phyloP scores from a whole-genome alignment of 2,888 invertebrate species.

The Cryptus armator region DNA sequence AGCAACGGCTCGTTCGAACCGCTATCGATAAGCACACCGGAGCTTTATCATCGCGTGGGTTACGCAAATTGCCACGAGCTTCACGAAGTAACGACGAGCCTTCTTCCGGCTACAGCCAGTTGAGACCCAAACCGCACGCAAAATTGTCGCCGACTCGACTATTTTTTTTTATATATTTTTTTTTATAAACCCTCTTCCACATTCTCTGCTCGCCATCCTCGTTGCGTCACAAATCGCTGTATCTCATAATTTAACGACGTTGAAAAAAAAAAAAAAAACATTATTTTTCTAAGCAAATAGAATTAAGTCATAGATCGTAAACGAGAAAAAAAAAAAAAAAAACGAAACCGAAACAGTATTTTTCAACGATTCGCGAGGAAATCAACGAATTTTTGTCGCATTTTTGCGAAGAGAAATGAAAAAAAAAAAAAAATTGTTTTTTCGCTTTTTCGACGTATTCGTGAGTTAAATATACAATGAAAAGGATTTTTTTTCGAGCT shows the following conservation, averaged over 20 bases:
- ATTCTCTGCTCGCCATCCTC: not conserved
- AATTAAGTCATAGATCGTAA: constrained; percentile 25
- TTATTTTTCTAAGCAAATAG: constrained; percentile 42
- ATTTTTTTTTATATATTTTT: not conserved
- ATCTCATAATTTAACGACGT: not conserved
- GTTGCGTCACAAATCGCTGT: not conserved
- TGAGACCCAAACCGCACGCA: constrained; percentile 67
- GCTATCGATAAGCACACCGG: constrained; percentile 74
- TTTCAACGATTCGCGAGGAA: not conserved
- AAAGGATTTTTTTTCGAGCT: no score
- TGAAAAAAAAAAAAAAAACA: constrained; percentile 19
- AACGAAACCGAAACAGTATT: constrained; percentile 62
- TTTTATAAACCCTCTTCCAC: constrained; percentile 3
- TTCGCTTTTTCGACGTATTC: no score
- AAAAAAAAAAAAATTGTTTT: no score
- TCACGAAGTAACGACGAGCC: constrained; percentile 81
- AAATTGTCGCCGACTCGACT: not conserved
- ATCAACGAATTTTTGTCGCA: not conserved
- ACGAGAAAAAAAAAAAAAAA: constrained; percentile 4
- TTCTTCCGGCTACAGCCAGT: constrained; percentile 81
- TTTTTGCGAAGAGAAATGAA: no score
- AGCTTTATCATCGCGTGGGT: constrained; percentile 79
- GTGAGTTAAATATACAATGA: no score
- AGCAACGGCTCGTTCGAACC: constrained; percentile 70
- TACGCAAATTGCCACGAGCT: constrained; percentile 81